Conservation (phyloP, 1,140 invertebrate genomes). For the Meloidogyne hapla region DNA sequence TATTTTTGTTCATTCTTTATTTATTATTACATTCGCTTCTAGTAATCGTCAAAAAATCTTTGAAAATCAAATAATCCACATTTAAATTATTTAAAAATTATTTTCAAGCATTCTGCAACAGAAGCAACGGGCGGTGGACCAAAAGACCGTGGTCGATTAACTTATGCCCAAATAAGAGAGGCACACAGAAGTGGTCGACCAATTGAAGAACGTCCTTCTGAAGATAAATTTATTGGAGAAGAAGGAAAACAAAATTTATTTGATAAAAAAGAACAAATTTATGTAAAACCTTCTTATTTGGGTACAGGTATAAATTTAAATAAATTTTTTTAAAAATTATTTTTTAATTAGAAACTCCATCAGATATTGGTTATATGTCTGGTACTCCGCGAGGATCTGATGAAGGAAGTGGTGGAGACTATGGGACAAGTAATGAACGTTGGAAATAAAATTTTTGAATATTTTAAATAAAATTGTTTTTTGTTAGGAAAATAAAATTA, state of each 20-base stretch:
- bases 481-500: not conserved
- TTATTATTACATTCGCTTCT: too few relatives aligned
- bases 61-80: too few relatives aligned
- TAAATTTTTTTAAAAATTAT: not conserved
- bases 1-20: too few relatives aligned
- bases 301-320: not conserved
- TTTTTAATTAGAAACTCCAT: not conserved
- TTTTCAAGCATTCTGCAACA: not conserved
- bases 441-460: not conserved
- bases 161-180: not conserved
- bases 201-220: not conserved
- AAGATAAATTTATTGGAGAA: not conserved
- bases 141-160: not conserved
- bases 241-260: not conserved
- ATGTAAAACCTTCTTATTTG: not conserved
- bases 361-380: not conserved
- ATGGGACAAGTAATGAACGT: not conserved
- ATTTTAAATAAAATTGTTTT: not conserved
- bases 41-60: too few relatives aligned
- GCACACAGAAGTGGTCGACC: not conserved
- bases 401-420: not conserved
- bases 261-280: not conserved
- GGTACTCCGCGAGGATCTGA: not conserved
- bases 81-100: not conserved
- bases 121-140: not conserved